A percentile compares a stretch with the other conserved stretches of the same genome.
phyloP scores from a whole-genome alignment of 2,797 vertebrate genomes.

The Natrix natrix region DNA sequence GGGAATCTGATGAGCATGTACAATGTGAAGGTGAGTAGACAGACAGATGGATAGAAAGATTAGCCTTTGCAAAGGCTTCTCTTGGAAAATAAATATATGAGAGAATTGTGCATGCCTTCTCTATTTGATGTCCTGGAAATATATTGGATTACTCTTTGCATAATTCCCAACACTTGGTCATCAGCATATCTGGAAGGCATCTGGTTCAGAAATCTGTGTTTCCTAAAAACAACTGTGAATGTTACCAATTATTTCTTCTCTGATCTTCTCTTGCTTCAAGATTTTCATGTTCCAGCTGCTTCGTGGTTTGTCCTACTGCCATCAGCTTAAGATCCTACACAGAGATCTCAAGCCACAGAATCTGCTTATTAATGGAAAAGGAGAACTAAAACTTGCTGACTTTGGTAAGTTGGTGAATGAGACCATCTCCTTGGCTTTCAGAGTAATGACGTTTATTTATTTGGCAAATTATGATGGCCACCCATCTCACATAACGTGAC shows the following conservation, averaged over 20 bases:
- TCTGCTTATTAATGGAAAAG: conserved; percentile 92
- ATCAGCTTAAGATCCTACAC: conserved; percentile 92
- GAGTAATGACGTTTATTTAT: not conserved
- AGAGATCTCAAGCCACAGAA: conserved; percentile 97
- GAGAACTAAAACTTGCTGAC: conserved; percentile 94
- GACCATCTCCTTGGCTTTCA: not conserved
- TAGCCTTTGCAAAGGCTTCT: not conserved
- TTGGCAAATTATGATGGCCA: not conserved
- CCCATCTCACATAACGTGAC: not conserved
- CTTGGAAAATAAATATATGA: not conserved
- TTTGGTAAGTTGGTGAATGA: conserved; percentile 79
- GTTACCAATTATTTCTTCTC: not conserved
- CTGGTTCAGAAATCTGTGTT: not conserved
- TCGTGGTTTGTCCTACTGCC: conserved; percentile 92
- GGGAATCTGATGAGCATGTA: conserved; percentile 96
- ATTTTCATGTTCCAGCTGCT: conserved; percentile 98
- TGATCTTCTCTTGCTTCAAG: conserved; percentile 59
- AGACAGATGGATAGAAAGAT: accelerated
- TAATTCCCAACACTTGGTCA: not conserved
- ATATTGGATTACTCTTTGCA: not conserved
- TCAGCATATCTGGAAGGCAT: not conserved
- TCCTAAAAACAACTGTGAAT: not conserved
- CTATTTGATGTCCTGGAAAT: not conserved
- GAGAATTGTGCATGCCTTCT: not conserved
- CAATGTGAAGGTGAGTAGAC: conserved; percentile 88